Evolutionary conservation across 2,888 invertebrate species (phyloP), one percentile per base, ranked within the genome.

Genomic region (Drosophila trichaetosa): DNA sequence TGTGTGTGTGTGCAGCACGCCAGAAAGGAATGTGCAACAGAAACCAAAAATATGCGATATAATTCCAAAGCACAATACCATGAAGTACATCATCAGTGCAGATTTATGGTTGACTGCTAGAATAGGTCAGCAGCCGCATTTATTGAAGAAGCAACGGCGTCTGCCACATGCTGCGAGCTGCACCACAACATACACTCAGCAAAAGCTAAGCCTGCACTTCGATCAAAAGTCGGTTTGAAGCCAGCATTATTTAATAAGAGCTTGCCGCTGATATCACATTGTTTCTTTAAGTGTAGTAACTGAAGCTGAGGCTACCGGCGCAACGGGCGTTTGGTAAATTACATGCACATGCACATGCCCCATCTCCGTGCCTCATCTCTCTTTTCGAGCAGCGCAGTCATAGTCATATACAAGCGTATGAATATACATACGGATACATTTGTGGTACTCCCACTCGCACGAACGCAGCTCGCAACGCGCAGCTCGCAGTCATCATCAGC

Each of bases 71-170:
- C 87, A 90, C 89, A 90, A 90, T 90, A 81, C 83, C 89, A 85
- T 83, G 82, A 90, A 90, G 91, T 89, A 84, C 90, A 90, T 90
- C 90, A 90, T 91, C 90, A 90, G 91, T 83, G 90, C 79, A 86
- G 89, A 90, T 90, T 91, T 90, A 90, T 91, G 90, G 90, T 89
- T 90, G 91, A 90, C 85, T 91, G 90, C 89, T 88, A 79, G 88
- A 89, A 91, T 88, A 89, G 90, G 91, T 90, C 90, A 90, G 88
- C 90, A 86, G 80, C 82, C 87, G 83, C 90, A 88, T 83, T 87
- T 88, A 87, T 80, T 82, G 80, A 74, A 78, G 79, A 76, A 77
- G 74, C 81, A 73, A 64, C 73, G 68, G 53, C 70, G 65, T 56
- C 61, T 70, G 69, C 75, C 72, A 80, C 82, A 72, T 42, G 56